Evolutionary conservation across 2,888 invertebrate species (phyloP).

Genomic region (Sinohyriopsis cumingii): DNA sequence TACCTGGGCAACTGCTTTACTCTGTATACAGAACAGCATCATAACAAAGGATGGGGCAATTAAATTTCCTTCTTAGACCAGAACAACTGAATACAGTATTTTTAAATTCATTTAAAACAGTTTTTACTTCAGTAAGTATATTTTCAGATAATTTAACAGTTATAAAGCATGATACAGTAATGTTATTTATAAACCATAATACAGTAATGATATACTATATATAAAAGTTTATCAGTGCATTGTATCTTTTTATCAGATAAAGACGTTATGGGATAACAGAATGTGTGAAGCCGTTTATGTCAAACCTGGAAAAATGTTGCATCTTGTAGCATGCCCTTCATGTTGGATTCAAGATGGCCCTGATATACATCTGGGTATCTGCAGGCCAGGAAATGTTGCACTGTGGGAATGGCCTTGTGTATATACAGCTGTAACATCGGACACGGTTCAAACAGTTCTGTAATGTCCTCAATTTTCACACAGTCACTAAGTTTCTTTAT

Average conservation of each 20-base stretch:
- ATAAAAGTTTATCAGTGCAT: not conserved
- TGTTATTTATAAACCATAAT: too few species aligned
- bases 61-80: too few species aligned
- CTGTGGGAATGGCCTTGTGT: constrained; percentile 48
- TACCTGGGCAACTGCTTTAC: too few species aligned
- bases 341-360: constrained; percentile 28
- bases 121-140: too few species aligned
- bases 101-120: too few species aligned
- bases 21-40: too few species aligned
- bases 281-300: not conserved
- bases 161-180: too few species aligned
- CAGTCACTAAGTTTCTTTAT: constrained; percentile 54
- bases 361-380: constrained; percentile 50
- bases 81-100: too few species aligned
- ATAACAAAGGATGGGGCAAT: too few species aligned
- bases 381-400: constrained; percentile 57
- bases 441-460: constrained; percentile 55
- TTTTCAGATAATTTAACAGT: too few species aligned
- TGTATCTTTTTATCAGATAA: too few species aligned
- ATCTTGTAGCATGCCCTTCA: constrained; percentile 42
- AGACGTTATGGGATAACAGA: too few species aligned
- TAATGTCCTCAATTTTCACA: constrained; percentile 40
- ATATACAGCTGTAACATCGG: constrained; percentile 55
- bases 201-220: not conserved
- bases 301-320: constrained; percentile 55